phyloP scores from a whole-genome alignment of 2,113 vertebrate species.

The Caranx ignobilis region DNA sequence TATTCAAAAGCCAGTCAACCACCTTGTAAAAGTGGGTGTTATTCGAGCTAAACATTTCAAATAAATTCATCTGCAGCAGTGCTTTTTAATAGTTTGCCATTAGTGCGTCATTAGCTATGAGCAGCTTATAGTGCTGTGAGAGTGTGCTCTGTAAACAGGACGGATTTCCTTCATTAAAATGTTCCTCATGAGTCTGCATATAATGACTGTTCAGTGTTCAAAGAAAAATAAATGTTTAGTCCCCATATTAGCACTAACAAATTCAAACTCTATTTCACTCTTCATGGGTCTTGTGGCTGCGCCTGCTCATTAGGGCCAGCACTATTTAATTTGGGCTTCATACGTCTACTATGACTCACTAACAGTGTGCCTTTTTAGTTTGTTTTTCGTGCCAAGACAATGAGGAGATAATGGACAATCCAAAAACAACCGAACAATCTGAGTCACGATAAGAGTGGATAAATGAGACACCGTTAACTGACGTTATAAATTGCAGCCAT shows the following conservation, averaged over 20 bases:
- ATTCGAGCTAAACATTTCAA: slow-evolving; percentile 56
- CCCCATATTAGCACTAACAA: slow-evolving; percentile 5
- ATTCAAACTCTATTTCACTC: not conserved
- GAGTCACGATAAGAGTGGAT: not conserved
- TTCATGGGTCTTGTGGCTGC: not conserved
- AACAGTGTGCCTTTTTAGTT: not conserved
- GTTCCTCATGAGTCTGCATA: not conserved
- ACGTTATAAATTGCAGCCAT: not conserved
- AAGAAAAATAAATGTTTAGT: slow-evolving; percentile 12
- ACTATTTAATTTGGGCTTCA: too few relatives aligned
- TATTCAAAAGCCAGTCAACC: slow-evolving; percentile 65
- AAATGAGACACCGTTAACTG: too few relatives aligned
- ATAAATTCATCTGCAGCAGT: slow-evolving; percentile 24
- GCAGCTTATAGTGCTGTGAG: slow-evolving; percentile 21
- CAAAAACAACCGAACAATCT: not conserved
- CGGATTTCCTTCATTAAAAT: slow-evolving; percentile 43
- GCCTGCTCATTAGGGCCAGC: not conserved
- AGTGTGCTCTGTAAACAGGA: slow-evolving; percentile 35
- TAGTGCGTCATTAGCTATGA: slow-evolving; percentile 32
- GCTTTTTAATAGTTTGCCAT: slow-evolving; percentile 49
- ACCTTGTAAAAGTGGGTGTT: slow-evolving; percentile 60
- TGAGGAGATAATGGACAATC: not conserved
- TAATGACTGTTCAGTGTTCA: not conserved
- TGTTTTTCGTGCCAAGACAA: not conserved
- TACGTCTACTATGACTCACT: not conserved